Evolutionary conservation across 37 sponge, comb jelly and placozoan species (phyloP).

Genomic region (Beroe ovata): DNA sequence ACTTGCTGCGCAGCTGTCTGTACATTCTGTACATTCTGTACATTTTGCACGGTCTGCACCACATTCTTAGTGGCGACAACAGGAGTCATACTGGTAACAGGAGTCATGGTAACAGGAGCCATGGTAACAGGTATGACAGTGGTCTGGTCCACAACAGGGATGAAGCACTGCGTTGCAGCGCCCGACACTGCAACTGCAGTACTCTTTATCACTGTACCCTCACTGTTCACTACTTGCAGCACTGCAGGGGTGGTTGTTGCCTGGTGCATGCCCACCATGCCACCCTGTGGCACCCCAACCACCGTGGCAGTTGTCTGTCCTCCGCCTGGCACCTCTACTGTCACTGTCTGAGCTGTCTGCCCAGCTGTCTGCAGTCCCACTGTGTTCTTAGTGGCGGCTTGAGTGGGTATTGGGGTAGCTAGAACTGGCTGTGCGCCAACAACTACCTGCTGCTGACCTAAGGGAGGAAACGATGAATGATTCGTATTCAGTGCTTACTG

Average conservation of each 20-base stretch:
- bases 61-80: not conserved
- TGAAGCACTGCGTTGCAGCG: conserved; percentile 1
- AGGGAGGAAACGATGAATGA: too few relatives aligned
- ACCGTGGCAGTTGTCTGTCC: not conserved
- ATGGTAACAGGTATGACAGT: conserved; percentile 32
- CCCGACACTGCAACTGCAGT: not conserved
- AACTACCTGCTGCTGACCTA: conserved; percentile 38
- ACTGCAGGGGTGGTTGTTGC: conserved; percentile 5
- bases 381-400: not conserved
- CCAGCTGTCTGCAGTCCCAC: not conserved
- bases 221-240: not conserved
- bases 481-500: too few relatives aligned
- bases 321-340: conserved; percentile 17
- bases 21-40: too few relatives aligned
- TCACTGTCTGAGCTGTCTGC: conserved; percentile 29
- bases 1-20: too few relatives aligned
- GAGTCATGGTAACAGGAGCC: conserved; percentile 5
- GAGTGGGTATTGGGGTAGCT: conserved; percentile 1
- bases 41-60: too few relatives aligned
- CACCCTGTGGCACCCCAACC: conserved; percentile 47
- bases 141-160: conserved; percentile 21
- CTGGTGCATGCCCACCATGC: conserved; percentile 40
- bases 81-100: not conserved
- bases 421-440: conserved; percentile 54
- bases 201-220: not conserved